Base-by-base conservation (phyloP, 2,888 invertebrate genomes). In the Sminthurinus aureus region DNA sequence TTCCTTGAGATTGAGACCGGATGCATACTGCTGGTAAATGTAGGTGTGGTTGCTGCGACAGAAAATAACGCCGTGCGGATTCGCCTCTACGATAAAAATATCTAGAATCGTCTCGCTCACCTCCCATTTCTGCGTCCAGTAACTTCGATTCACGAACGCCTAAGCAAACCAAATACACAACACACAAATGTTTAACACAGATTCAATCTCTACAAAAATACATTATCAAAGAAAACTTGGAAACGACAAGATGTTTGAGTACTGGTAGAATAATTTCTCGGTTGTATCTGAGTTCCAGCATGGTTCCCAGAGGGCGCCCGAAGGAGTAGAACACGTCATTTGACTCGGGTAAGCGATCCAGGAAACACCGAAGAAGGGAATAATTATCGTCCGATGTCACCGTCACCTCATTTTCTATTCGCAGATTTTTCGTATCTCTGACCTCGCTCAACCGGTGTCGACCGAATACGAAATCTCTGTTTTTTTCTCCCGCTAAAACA, bases 181-280 rank as follows among this genome's bases (percentile, higher is more conserved):
- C n/a, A n/a, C n/a, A n/a, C n/a, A n/a, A n/a, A n/a, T n/a, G n/a
- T n/a, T n/a, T n/a, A n/a, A n/a, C n/a, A n/a, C n/a, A n/a, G n/a
- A n/a, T n/a, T n/a, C n/a, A n/a, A n/a, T n/a, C n/a, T n/a, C n/a
- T n/a, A n/a, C n/a, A n/a, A n/a, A n/a, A n/a, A n/a, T n/a, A n/a
- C n/a, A n/a, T n/a, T n/a, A n/a, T n/a, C n/a, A n/a, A n/a, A n/a
- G n/a, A n/a, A n/a, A n/a, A n/a, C n/a, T n/a, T n/a, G n/a, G n/a
- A n/a, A n/a, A n/a, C n/a, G n/a, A n/a, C n/a, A n/a, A n/a, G n/a
- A n/a, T n/a, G n/a, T n/a, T n/a, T n/a, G n/a, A n/a, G 20, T 71
- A 71, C 71, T 22, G 71, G 71, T 71, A 71, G 24, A 22, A 71
- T 24, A 71, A 71, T 22, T 71, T 71, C 71, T 22, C 71, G 71